These are phyloP conservation scores for Drosophila colorata DNA, from an alignment of 2,888 invertebrate genomes.

Conservation along the genomic window DNA sequence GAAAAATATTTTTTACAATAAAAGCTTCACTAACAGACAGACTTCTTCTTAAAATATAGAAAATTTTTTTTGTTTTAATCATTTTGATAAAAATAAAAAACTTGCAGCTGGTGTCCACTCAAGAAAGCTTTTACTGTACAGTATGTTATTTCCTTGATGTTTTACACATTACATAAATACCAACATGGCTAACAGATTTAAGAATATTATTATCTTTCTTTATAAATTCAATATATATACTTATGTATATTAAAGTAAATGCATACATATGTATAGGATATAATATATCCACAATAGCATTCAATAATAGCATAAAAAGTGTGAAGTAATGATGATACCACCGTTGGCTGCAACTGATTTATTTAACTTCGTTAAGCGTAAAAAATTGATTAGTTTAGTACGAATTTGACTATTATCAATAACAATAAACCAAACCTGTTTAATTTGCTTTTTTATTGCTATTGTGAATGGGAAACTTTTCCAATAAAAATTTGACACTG, in stretches of 20 bases:
- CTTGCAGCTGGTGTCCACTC: no score
- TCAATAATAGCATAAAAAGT: conserved; percentile 7
- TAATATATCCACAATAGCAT: no score
- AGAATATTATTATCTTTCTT: neutral
- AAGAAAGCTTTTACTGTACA: no score
- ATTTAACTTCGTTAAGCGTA: conserved; percentile 5
- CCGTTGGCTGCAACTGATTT: conserved; percentile 19
- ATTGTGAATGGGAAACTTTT: conserved; percentile 25
- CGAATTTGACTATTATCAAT: conserved; percentile 31
- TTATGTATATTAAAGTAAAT: neutral
- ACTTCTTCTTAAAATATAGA: no score
- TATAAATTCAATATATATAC: neutral
- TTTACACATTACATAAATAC: no score
- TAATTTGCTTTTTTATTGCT: neutral
- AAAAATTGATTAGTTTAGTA: conserved; percentile 32
- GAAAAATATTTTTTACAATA: no score
- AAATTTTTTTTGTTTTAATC: no score
- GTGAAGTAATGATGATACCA: conserved; percentile 30
- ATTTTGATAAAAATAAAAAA: no score
- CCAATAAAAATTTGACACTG: conserved; percentile 46
- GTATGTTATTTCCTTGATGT: no score
- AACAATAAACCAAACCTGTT: conserved; percentile 22
- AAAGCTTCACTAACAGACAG: no score
- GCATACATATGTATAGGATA: neutral
- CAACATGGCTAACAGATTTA: neutral